Conservation (phyloP, 2,888 invertebrate genomes). For the Limnephilus auricula region DNA sequence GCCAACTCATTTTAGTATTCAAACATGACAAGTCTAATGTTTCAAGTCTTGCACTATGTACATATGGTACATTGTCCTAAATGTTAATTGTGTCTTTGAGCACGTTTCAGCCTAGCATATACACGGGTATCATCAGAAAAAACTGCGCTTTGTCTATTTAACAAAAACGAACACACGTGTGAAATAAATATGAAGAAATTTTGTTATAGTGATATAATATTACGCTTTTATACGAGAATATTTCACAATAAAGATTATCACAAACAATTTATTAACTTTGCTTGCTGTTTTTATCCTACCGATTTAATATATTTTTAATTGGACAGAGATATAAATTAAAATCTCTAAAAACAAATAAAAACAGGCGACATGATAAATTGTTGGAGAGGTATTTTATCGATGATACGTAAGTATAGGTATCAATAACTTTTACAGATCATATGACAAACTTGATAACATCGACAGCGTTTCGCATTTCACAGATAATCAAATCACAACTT, state of each 20-base stretch:
- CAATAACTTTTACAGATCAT: not conserved
- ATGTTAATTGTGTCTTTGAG: not conserved
- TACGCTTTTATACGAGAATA: not conserved
- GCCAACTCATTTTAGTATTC: not conserved
- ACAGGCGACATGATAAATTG: not conserved
- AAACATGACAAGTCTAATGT: not conserved
- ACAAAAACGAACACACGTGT: not conserved
- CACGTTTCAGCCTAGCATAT: not conserved
- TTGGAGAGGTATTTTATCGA: too few relatives aligned
- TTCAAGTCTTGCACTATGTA: not conserved
- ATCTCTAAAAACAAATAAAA: too few relatives aligned
- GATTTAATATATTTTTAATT: too few relatives aligned
- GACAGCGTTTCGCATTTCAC: not conserved
- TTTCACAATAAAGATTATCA: not conserved
- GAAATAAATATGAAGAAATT: not conserved
- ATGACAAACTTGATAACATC: not conserved
- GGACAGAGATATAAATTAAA: too few relatives aligned
- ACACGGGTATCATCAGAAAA: not conserved
- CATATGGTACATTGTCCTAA: not conserved
- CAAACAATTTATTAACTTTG: not conserved
- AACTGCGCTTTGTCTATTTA: not conserved
- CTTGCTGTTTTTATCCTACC: too few relatives aligned
- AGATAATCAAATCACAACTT: not conserved
- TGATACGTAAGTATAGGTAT: not conserved
- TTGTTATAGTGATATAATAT: not conserved